phyloP scores from a whole-genome alignment of 1,140 invertebrate species.

The Drosophila lacertosa region DNA sequence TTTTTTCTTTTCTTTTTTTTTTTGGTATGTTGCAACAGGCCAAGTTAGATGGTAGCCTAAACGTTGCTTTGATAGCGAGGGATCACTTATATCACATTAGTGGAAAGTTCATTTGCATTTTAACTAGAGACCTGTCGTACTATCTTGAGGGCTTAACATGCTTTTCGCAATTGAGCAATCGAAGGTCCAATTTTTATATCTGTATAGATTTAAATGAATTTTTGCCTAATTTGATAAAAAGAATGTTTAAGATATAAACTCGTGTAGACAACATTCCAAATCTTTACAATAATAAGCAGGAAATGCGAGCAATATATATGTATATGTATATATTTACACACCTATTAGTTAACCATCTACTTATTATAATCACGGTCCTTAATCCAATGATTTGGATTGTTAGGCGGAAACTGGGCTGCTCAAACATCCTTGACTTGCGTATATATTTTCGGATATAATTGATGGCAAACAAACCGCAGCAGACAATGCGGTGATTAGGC shows the following conservation, averaged over 20 bases:
- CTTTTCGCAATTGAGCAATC: too few species aligned
- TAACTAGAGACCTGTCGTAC: not conserved
- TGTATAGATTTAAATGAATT: too few species aligned
- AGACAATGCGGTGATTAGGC: conserved; percentile 60
- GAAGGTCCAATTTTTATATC: too few species aligned
- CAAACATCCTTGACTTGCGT: conserved; percentile 27
- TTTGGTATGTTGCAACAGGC: conserved; percentile 20
- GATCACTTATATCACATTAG: conserved; percentile 28
- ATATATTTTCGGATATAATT: conserved; percentile 60
- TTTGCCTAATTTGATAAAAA: too few species aligned
- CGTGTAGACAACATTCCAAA: too few species aligned
- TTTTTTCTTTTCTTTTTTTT: too few species aligned
- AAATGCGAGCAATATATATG: not conserved
- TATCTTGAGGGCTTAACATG: too few species aligned
- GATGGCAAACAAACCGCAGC: conserved; percentile 58
- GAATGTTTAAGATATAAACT: too few species aligned
- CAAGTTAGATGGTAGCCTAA: conserved; percentile 15
- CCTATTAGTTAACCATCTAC: not conserved
- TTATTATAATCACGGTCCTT: conserved; percentile 19
- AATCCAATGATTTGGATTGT: not conserved
- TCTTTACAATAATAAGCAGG: not conserved
- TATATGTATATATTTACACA: not conserved
- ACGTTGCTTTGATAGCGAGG: conserved; percentile 15
- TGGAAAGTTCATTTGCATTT: conserved; percentile 37
- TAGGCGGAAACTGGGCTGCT: conserved; percentile 29